These are phyloP conservation scores for Hydraecia micacea DNA, from an alignment of 2,888 invertebrate genomes.

Conservation along the genomic window DNA sequence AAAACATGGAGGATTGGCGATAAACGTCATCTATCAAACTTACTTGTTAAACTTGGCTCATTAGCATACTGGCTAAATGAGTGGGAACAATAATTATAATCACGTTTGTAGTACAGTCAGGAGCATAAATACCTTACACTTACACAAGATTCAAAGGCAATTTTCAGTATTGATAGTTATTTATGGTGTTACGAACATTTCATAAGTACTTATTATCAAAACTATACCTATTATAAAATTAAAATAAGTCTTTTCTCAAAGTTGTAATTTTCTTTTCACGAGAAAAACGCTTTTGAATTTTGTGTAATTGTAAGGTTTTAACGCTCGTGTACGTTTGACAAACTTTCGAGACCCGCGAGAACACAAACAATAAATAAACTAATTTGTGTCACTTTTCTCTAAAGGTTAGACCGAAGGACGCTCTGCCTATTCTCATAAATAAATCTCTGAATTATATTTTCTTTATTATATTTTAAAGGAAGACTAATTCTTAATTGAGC, in stretches of 20 bases:
- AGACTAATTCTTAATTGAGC: background rate
- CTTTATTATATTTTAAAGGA: background rate
- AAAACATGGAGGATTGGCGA: background rate
- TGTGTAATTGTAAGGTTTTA: background rate
- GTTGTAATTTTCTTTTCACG: too few relatives aligned
- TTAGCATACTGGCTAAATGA: background rate
- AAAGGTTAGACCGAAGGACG: background rate
- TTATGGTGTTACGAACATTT: too few relatives aligned
- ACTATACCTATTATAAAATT: too few relatives aligned
- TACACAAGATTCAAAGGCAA: background rate
- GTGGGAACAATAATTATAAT: background rate
- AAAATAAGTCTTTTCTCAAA: too few relatives aligned
- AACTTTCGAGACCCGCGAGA: background rate
- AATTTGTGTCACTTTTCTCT: background rate
- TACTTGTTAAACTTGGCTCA: background rate
- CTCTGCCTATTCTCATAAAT: background rate
- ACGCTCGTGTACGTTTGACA: background rate
- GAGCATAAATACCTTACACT: background rate
- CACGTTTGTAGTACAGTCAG: background rate
- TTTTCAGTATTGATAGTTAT: background rate
- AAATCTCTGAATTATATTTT: background rate
- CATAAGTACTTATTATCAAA: too few relatives aligned
- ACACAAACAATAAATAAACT: background rate
- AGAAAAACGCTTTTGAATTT: background rate
- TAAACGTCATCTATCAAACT: too few relatives aligned